phyloP scores from a whole-genome alignment of 2,888 invertebrate species.

The Steinernema hermaphroditum region DNA sequence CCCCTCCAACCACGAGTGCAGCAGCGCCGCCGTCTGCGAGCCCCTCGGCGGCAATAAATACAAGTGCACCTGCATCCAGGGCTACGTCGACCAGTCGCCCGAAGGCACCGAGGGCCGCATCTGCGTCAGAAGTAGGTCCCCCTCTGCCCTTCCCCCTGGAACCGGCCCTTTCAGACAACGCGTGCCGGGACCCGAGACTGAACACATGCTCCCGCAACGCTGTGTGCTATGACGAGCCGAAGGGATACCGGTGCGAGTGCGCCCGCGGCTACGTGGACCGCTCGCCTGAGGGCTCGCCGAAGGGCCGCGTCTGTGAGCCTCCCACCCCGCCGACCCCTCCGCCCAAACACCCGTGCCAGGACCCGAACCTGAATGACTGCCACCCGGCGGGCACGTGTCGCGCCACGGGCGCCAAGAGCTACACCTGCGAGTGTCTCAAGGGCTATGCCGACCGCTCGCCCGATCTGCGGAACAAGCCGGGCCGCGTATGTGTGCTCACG shows the following conservation, averaged over 20 bases:
- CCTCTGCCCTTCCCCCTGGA: neutral
- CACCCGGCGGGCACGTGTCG: slow-evolving; percentile 62
- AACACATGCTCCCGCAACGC: slow-evolving; percentile 66
- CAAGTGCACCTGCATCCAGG: slow-evolving; percentile 65
- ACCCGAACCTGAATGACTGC: slow-evolving; percentile 64
- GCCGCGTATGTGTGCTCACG: slow-evolving; percentile 57
- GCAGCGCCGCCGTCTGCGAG: slow-evolving; percentile 65
- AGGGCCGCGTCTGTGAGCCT: slow-evolving; percentile 64
- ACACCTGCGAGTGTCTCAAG: slow-evolving; percentile 65
- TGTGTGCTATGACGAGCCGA: slow-evolving; percentile 62
- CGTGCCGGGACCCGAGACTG: slow-evolving; percentile 64
- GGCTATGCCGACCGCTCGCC: slow-evolving; percentile 63
- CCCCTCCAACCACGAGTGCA: slow-evolving; percentile 65
- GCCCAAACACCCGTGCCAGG: slow-evolving; percentile 64
- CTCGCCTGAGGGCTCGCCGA: slow-evolving; percentile 52
- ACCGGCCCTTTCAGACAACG: slow-evolving; percentile 54
- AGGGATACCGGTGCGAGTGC: slow-evolving; percentile 65
- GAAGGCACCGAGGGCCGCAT: slow-evolving; percentile 55
- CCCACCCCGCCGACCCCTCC: slow-evolving; percentile 60
- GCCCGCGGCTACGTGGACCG: slow-evolving; percentile 60
- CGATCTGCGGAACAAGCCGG: slow-evolving; percentile 52
- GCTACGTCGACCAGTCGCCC: slow-evolving; percentile 63
- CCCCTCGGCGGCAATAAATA: slow-evolving; percentile 65
- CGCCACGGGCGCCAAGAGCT: slow-evolving; percentile 58
- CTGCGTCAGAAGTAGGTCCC: slow-evolving; percentile 59